Percentiles rank a stretch among this genome's conserved stretches.
Evolutionary conservation across 2,888 invertebrate genomes (phyloP).

Genomic region (Caenorhabditis afra): DNA sequence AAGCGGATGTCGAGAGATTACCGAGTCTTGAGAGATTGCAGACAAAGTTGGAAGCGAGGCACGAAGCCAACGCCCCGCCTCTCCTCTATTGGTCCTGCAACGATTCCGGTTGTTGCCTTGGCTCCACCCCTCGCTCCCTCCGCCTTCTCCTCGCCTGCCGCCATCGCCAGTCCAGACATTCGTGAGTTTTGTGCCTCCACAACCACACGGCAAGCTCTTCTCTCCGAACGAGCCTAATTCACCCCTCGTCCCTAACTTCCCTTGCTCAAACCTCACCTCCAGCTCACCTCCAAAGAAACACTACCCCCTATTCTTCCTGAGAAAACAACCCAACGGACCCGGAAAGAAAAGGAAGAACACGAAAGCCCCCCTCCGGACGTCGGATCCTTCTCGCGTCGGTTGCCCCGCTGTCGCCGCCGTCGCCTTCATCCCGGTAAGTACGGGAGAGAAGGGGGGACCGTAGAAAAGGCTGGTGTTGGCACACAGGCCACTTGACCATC

Average conservation of each 20-base stretch:
- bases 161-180: slow-evolving; percentile 38
- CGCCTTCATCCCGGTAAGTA: slow-evolving; percentile 22
- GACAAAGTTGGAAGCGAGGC: slow-evolving; percentile 1
- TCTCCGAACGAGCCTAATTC: background rate
- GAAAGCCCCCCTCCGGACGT: background rate
- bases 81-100: slow-evolving; percentile 52
- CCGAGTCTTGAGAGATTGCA: slow-evolving; percentile 6
- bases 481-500: slow-evolving; percentile 21
- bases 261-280: too few species aligned
- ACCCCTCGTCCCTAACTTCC: background rate
- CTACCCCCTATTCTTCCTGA: too few species aligned
- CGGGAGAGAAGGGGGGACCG: background rate
- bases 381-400: background rate
- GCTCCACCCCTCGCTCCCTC: slow-evolving; percentile 50
- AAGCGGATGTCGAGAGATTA: background rate
- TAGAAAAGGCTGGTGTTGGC: background rate
- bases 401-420: background rate
- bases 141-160: slow-evolving; percentile 22
- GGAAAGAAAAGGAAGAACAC: too few species aligned
- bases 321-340: too few species aligned
- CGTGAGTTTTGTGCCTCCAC: slow-evolving; percentile 51
- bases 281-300: too few species aligned
- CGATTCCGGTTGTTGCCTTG: slow-evolving; percentile 44
- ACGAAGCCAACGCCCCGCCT: slow-evolving; percentile 43
- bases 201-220: slow-evolving; percentile 19